Evolutionary conservation across 2,113 vertebrate species (phyloP), one percentile per base, ranked within the genome.

Genomic region (Apistogramma diplotaenia): DNA sequence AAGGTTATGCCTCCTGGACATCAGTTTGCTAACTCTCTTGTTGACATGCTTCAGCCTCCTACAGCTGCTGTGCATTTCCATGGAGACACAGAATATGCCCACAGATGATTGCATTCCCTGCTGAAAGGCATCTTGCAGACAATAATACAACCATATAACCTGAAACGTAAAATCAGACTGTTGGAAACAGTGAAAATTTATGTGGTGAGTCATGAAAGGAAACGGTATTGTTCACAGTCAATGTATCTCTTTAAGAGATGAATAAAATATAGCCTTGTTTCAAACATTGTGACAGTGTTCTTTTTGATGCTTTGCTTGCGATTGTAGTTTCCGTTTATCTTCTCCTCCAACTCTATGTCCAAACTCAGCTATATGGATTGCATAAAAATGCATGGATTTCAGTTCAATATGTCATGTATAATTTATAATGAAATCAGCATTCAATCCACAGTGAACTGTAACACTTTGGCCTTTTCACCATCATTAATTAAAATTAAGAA

Each of bases 31-130:
- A 59, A 70, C 56, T 80, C 82, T 37, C 59, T 46, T 9, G 27
- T 70, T 31, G 58, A 54, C 65, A 61, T 46, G 25, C 87, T 65
- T 77, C 33, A 8, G 9, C 33, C 80, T 79, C 73, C 73, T 74
- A 60, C 58, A 3, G 79, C 82, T 79, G 76, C 85, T 84, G 80
- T 74, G 72, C 2, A 90, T 94, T 91, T 86, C 93, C 87, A 94
- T 93, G 89, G 93, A 88, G 82, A 91, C 76, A 23, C 73, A 78
- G 78, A 87, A 78, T 84, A 87, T 83, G 77, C 82, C 74, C 72
- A 76, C 80, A 85, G 78, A 84, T 77, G 84, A 89, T 79, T 84
- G 35, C 79, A 82, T 76, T 73, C 55, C 84, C 82, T 49, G 61
- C 76, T 74, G 82, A 73, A 82, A 79, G 62, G 65, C 62, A 43